Evolutionary conservation across 2,888 invertebrate species (phyloP).

Genomic region (Dysmachus trigonus): DNA sequence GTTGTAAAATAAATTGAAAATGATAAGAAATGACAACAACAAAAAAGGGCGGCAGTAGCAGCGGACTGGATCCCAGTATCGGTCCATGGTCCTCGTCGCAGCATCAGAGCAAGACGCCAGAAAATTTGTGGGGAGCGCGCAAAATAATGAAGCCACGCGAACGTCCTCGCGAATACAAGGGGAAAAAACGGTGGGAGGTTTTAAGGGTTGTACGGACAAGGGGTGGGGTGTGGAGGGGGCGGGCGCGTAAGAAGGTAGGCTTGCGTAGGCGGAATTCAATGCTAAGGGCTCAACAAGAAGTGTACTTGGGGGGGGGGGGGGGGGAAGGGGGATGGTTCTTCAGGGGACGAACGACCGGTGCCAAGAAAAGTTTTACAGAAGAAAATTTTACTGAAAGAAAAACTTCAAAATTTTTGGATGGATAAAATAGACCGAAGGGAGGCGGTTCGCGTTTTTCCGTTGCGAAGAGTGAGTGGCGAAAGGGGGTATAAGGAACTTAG

Average conservation of each 20-base stretch:
- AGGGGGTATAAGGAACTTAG: too few relatives aligned
- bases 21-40: conserved; percentile 43
- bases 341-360: background rate
- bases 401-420: conserved; percentile 24
- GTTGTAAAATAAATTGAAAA: conserved; percentile 40
- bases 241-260: background rate
- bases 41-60: background rate
- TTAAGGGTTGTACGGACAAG: background rate
- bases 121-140: conserved; percentile 10
- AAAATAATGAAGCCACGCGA: conserved; percentile 36
- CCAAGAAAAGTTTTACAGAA: background rate
- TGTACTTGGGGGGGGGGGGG: background rate
- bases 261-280: background rate
- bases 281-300: background rate
- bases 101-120: background rate
- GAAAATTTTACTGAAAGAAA: conserved; percentile 18
- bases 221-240: background rate
- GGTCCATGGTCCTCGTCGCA: background rate
- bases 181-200: too few relatives aligned
- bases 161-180: background rate
- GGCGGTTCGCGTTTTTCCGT: background rate
- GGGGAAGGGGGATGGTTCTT: background rate
- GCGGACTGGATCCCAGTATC: background rate
- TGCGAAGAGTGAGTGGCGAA: background rate
- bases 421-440: background rate